Conservation (phyloP, 2,888 invertebrate genomes). For the Campoplex nolae region DNA sequence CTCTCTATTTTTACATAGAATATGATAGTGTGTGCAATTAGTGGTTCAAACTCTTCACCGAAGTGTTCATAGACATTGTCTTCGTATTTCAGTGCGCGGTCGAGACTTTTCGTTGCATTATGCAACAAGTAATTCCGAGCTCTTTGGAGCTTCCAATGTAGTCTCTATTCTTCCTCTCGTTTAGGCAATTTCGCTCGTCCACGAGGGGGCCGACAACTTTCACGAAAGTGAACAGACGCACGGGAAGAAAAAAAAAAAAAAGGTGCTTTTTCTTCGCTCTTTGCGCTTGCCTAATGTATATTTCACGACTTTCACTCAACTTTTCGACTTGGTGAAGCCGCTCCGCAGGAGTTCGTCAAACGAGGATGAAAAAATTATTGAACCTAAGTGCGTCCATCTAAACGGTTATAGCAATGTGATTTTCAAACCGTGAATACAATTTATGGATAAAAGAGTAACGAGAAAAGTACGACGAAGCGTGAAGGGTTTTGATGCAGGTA, state of each 20-base stretch:
- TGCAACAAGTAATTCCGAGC: constrained; percentile 68
- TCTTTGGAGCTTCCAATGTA: constrained; percentile 58
- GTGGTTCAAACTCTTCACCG: constrained; percentile 52
- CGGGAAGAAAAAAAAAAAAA: constrained; percentile 1
- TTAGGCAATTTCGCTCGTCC: constrained; percentile 40
- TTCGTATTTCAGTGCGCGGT: constrained; percentile 29
- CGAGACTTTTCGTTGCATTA: constrained; percentile 64
- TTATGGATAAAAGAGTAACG: neutral
- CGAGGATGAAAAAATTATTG: neutral
- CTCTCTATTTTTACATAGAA: neutral
- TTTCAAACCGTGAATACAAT: neutral
- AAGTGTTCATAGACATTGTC: constrained; percentile 47
- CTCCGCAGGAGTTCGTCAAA: neutral
- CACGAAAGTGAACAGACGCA: neutral
- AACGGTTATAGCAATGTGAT: neutral
- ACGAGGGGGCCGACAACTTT: constrained; percentile 2
- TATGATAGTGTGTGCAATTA: constrained; percentile 55
- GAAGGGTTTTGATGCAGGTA: too few relatives aligned
- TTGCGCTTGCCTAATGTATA: constrained; percentile 24
- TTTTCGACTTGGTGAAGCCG: neutral
- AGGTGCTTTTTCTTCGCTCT: constrained; percentile 22
- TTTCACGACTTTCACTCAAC: constrained; percentile 15
- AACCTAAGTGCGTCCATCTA: too few relatives aligned
- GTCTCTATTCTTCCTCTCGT: constrained; percentile 47
- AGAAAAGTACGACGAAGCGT: too few relatives aligned